Evolutionary conservation across 2,113 vertebrate species (phyloP), one percentile per base, ranked within the genome.

Genomic region (Callorhinus ursinus): DNA sequence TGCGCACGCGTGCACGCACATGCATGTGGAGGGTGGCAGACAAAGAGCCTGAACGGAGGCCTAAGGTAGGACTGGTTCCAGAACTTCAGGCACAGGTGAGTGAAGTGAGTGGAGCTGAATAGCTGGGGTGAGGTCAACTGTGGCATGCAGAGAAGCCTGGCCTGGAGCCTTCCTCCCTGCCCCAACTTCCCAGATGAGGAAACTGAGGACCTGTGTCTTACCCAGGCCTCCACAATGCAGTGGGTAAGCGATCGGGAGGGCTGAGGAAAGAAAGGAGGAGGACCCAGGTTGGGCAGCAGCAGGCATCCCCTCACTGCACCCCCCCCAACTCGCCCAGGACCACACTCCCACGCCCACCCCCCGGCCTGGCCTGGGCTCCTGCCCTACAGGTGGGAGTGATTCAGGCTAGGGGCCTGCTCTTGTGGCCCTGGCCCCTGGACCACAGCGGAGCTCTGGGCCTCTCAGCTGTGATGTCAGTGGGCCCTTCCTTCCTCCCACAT

Each of bases 401-500:
- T 90, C 85, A 88, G 88, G 53, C 90, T 7, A 12, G n/a, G 46
- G 88, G 28, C 93, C 88, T 18, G 63, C 33, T 31, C 83, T 84
- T 69, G 95, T 69, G 88, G 91, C 88, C 79, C 87, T 53, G 88
- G 90, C 28, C 84, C 36, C 95, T 72, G 53, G 94, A 81, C 95
- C 91, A 85, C 90, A 90, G 9, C 46, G 4, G 92, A 90, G 96
- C 69, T 88, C 57, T 79, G 93, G 87, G 94, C 95, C 93, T 84
- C 88, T 82, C 90, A 93, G 84, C 97, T 94, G 90, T 96, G 97
- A 97, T 67, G 77, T 97, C 94, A 97, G 55, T 19, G n/a, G 51
- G 92, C 92, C 89, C 97, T 95, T 97, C 97, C 96, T 97, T 95
- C 96, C 97, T 97, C 95, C 82, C 57, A 83, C 94, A 96, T 97